Evolutionary conservation across 1,140 invertebrate species (phyloP).

Genomic region (Leptoteleia sp.): DNA sequence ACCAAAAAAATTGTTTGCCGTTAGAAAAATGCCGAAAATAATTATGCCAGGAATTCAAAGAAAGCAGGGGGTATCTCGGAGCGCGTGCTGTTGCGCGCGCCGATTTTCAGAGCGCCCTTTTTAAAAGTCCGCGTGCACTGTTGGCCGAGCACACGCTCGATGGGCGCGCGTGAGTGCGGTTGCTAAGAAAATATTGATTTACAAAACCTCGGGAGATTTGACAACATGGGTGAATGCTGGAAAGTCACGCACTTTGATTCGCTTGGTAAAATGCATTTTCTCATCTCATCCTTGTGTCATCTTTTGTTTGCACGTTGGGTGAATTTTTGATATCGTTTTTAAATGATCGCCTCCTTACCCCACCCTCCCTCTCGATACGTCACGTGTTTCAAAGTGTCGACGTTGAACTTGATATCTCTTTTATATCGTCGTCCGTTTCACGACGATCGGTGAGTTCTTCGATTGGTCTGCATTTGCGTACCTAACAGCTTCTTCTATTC

Average conservation of each 20-base stretch:
- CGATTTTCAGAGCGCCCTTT: too few relatives aligned
- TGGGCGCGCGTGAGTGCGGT: too few relatives aligned
- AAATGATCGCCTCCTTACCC: slow-evolving; percentile 1
- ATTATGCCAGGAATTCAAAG: too few relatives aligned
- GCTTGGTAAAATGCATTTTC: slow-evolving; percentile 39
- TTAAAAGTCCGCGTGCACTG: too few relatives aligned
- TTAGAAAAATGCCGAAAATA: too few relatives aligned
- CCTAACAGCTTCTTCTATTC: neutral
- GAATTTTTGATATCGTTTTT: slow-evolving; percentile 8
- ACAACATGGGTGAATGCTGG: slow-evolving; percentile 57
- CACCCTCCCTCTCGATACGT: too few relatives aligned
- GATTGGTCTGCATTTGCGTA: slow-evolving; percentile 1
- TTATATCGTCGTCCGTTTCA: slow-evolving; percentile 8
- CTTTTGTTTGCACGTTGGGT: neutral
- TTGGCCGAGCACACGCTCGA: too few relatives aligned
- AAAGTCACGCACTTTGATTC: slow-evolving; percentile 47
- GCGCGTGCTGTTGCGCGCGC: too few relatives aligned
- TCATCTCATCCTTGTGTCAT: slow-evolving; percentile 4
- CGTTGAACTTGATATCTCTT: neutral
- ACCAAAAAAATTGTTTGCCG: too few relatives aligned
- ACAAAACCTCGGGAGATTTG: slow-evolving; percentile 30
- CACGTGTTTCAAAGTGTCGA: neutral
- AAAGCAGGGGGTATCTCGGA: too few relatives aligned
- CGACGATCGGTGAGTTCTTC: slow-evolving; percentile 4
- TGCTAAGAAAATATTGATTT: slow-evolving; percentile 61